phyloP scores from a whole-genome alignment of 53 echinoderm and acorn worm species.

The Luidia sarsii region DNA sequence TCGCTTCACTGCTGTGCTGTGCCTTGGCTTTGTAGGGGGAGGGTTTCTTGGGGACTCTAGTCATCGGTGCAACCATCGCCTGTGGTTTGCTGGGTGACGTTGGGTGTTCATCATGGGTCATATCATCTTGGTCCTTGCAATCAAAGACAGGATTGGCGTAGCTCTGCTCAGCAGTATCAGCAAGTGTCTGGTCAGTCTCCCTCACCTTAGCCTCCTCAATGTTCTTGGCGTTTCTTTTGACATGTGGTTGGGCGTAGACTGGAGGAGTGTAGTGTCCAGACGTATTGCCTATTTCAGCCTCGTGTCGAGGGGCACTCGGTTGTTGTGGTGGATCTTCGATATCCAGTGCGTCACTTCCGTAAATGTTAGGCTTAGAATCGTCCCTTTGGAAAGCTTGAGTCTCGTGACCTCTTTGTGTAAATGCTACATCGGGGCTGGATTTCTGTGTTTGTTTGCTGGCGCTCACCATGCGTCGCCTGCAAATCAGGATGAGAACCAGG shows the following conservation, averaged over 20 bases:
- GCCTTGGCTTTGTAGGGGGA: slow-evolving; percentile 23
- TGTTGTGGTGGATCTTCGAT: neutral
- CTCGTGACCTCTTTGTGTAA: no score
- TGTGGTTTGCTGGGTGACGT: neutral
- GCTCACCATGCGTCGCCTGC: neutral
- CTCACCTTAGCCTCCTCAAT: no score
- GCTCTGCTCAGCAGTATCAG: neutral
- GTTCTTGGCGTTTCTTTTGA: no score
- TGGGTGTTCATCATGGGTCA: neutral
- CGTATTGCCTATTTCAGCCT: no score
- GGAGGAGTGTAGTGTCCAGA: neutral
- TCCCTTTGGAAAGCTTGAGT: no score
- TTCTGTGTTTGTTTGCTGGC: neutral
- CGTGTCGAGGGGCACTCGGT: neutral
- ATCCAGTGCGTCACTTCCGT: no score
- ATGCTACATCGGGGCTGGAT: no score
- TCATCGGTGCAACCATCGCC: slow-evolving; percentile 21
- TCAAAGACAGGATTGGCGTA: slow-evolving; percentile 7
- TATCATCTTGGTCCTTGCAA: neutral
- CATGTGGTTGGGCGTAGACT: slow-evolving; percentile 3
- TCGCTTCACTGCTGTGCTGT: slow-evolving; percentile 1
- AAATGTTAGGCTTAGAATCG: no score
- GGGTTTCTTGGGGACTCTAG: slow-evolving; percentile 23
- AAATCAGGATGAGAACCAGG: neutral
- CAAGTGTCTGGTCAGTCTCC: neutral